Base-by-base conservation (phyloP, 2,113 vertebrate genomes). In the Rhegmatorhina hoffmannsi region DNA sequence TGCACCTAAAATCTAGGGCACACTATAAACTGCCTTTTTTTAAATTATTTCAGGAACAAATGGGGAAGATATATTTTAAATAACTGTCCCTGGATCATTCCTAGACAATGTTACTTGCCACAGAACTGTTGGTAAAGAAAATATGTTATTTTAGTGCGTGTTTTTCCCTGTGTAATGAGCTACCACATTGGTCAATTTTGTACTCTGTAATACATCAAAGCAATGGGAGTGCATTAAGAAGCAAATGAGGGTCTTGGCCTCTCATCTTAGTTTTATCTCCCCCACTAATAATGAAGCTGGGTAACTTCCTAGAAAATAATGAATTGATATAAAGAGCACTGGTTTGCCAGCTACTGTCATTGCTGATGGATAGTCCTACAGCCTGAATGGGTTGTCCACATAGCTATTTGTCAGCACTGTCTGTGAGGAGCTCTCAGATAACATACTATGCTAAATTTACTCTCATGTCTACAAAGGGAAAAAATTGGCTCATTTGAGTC, bases 361-460 rank as follows among this genome's bases (percentile, higher is more conserved):
- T 74, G 80, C 80, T 97, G 97, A 97, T 97, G 96, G 96, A 97
- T 97, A 95, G 93, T 87, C 33, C 70, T 95, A 96, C 96, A 97
- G 94, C 86, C 87, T 96, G 94, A 97, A 96, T 97, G 95, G 96
- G 94, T 93, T 97, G 96, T 97, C 97, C 87, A 95, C 87, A 92
- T 13, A 97, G 94, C 96, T 96, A 97, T 98, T 97, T 97, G 96
- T 97, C 96, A 97, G 96, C 85, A 93, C 76, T 95, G 96, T 90
- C 95, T 95, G 90, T 91, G 93, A 96, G 96, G 96, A 96, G 94
- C 96, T 95, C 94, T 96, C 78, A 92, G 97, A 97, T 97, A 97
- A 96, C 95, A 92, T 7, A 96, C 94, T 91, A 91, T 69, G 95
- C 89, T 97, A 97, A 97, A 97, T 97, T 96, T 94, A 96, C 92